phyloP scores from a whole-genome alignment of 2,888 invertebrate genomes.

The Leucophora obtusa region DNA sequence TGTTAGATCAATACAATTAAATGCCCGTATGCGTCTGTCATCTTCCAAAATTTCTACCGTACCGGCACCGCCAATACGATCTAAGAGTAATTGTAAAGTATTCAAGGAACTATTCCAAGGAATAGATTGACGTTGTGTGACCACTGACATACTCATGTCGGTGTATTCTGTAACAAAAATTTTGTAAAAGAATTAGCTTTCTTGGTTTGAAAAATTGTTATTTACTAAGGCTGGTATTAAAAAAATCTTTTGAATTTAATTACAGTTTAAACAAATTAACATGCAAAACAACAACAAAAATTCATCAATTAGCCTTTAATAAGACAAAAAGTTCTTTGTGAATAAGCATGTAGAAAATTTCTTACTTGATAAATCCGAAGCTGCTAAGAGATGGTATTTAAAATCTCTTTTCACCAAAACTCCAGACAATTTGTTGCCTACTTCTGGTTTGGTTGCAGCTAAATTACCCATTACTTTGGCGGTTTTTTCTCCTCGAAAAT shows the following conservation, averaged over 20 bases:
- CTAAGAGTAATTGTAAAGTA: conserved; percentile 86
- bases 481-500: conserved; percentile 98
- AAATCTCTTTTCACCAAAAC: conserved; percentile 98
- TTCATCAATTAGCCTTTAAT: too few species aligned
- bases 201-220: not conserved
- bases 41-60: conserved; percentile 84
- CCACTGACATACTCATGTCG: conserved; percentile 94
- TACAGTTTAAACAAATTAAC: too few species aligned
- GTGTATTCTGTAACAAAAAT: conserved; percentile 85
- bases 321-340: too few species aligned
- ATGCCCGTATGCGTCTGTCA: conserved; percentile 88
- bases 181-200: not conserved
- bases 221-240: too few species aligned
- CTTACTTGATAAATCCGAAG: conserved; percentile 89
- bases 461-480: conserved; percentile 98
- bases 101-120: conserved; percentile 84
- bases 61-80: conserved; percentile 86
- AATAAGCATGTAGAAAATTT: too few species aligned
- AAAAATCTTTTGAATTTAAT: too few species aligned
- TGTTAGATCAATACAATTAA: conserved; percentile 89
- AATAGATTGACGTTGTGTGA: conserved; percentile 94
- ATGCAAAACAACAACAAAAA: too few species aligned
- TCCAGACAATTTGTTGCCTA: conserved; percentile 91
- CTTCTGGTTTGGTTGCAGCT: conserved; percentile 89
- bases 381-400: conserved; percentile 96